A percentile compares a stretch with the other conserved stretches of the same genome.
These are phyloP conservation scores for Drosophila paulistorum DNA, from an alignment of 1,140 invertebrate genomes.

Conservation along the genomic window DNA sequence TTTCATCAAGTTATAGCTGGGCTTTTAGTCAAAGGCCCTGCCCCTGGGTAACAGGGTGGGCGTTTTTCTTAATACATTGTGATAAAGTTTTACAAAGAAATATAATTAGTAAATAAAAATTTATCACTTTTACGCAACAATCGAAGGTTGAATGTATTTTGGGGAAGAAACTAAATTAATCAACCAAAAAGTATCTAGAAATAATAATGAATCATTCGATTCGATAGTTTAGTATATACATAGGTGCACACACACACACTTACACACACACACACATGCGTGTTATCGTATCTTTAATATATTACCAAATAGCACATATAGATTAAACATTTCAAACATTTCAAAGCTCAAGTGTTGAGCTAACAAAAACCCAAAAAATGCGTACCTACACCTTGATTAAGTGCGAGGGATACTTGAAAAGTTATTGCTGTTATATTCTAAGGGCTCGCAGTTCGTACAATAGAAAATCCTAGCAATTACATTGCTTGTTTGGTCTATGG, in stretches of 20 bases:
- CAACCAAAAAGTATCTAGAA: neutral
- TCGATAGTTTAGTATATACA: neutral
- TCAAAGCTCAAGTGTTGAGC: slow-evolving; percentile 11
- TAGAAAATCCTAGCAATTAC: no score
- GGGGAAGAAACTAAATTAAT: neutral
- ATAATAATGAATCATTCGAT: neutral
- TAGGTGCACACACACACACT: neutral
- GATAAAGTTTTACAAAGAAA: neutral
- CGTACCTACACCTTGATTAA: neutral
- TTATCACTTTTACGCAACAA: neutral
- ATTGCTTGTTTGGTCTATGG: no score
- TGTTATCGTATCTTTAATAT: neutral
- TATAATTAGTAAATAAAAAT: neutral
- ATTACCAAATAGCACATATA: slow-evolving; percentile 11
- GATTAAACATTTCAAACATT: slow-evolving; percentile 9
- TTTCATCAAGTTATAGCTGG: neutral
- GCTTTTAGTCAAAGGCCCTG: no score
- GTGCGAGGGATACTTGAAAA: neutral
- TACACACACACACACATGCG: neutral
- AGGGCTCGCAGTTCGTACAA: no score
- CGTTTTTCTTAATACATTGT: neutral
- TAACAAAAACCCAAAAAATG: slow-evolving; percentile 8
- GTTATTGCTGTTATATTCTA: neutral
- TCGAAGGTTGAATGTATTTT: neutral
- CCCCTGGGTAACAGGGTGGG: neutral